Percentiles rank a stretch among this genome's conserved stretches.
phyloP scores from a whole-genome alignment of 2,797 vertebrate genomes.

The Coccyzus lansbergi region DNA sequence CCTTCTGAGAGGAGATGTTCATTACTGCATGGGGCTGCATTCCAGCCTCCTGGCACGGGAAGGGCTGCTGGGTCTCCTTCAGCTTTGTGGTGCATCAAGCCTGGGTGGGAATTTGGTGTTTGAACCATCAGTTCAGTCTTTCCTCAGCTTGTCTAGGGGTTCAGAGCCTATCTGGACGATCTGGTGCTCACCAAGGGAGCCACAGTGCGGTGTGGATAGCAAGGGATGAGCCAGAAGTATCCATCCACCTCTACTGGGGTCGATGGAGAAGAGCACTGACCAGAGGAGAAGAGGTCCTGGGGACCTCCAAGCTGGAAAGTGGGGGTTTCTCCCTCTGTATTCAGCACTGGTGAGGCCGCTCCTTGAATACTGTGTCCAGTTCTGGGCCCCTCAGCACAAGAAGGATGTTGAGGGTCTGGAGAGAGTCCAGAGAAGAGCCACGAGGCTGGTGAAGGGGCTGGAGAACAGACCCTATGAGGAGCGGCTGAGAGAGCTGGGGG shows the following conservation, averaged over 20 bases:
- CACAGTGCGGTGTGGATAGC: neutral
- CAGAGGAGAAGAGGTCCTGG: neutral
- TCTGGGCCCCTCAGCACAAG: too few species aligned
- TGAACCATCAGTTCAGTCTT: neutral
- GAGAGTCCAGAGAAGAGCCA: too few species aligned
- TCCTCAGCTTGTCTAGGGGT: rapidly evolving
- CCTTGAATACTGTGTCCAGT: too few species aligned
- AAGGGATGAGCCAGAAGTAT: neutral
- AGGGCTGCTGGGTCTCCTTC: rapidly evolving
- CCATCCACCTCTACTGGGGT: too few species aligned
- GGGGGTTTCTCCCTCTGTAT: too few species aligned
- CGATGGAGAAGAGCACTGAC: rapidly evolving
- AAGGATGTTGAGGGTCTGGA: too few species aligned
- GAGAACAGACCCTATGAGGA: too few species aligned
- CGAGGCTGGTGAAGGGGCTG: too few species aligned
- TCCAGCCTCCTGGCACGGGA: rapidly evolving
- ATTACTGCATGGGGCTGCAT: neutral
- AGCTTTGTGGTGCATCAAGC: neutral
- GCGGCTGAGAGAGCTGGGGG: too few species aligned
- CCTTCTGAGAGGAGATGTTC: neutral
- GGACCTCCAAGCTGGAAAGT: too few species aligned
- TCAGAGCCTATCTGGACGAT: rapidly evolving
- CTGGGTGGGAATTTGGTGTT: neutral
- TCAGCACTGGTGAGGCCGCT: too few species aligned
- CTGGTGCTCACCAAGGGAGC: neutral